Base-by-base conservation (phyloP, 1,140 invertebrate genomes). In the Lordiphosa collinella region DNA sequence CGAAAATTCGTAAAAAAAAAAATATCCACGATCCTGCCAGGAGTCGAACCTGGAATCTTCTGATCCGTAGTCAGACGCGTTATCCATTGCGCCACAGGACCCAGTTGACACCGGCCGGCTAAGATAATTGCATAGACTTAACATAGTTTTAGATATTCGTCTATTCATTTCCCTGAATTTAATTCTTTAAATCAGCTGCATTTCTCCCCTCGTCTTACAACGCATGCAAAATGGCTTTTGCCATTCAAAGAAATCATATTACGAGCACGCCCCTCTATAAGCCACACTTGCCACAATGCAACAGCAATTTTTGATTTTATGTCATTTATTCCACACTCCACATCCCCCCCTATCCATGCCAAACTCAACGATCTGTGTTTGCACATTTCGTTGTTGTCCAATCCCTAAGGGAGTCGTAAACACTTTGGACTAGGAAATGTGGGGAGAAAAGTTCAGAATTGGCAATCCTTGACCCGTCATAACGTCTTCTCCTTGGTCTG, bases 1-100 rank as follows among this genome's bases (percentile, higher is more conserved):
- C n/a, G n/a, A n/a, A 32, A 32, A 11, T 13, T 48, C 4, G 7
- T 11, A 12, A 25, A 29, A 14, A 52, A 35, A 10, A 14, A 37
- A 18, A 13, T 13, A 12, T 14, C 11, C 3, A 3, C 91, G 92
- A 92, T 91, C 91, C 90, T 92, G 92, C 92, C 92, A 92, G 92
- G 92, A 92, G 91, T 92, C 92, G 92, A 92, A 92, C 92, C 92
- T 92, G 92, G 91, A 92, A 92, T 92, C 92, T 92, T 92, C 91
- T 92, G 92, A 92, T 92, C 92, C 91, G 92, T 92, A 92, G 92
- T 92, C 92, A 89, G 91, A 92, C 92, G 92, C 92, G 92, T 92
- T 92, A 92, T 92, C 92, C 92, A 91, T 92, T 92, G 92, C 92
- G 92, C 92, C 92, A 92, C 92, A 92, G 90, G 91, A 91, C 91